Conservation (phyloP, 1,140 invertebrate species). For the Neodiprion virginianus region DNA sequence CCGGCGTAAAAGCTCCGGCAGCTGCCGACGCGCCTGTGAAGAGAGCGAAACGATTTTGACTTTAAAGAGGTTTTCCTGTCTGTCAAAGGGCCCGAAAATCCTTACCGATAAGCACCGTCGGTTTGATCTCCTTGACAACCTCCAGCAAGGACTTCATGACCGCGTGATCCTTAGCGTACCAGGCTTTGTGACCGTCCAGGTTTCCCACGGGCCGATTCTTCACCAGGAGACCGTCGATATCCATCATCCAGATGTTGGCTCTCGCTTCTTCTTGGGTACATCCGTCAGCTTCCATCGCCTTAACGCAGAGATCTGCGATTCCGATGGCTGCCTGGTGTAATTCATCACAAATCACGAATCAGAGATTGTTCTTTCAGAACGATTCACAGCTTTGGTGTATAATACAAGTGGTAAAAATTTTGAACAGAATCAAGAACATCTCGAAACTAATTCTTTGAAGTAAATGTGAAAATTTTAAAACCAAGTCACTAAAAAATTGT, state of each 20-base stretch:
- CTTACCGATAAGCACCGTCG: slow-evolving; percentile 84
- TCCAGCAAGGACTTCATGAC: slow-evolving; percentile 79
- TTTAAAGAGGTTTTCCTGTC: slow-evolving; percentile 17
- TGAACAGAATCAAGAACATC: too few relatives aligned
- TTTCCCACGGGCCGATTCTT: slow-evolving; percentile 76
- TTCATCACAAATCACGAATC: slow-evolving; percentile 16
- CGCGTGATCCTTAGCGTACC: slow-evolving; percentile 84
- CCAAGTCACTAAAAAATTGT: too few relatives aligned
- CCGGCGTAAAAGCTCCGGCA: slow-evolving; percentile 85
- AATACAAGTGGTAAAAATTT: too few relatives aligned
- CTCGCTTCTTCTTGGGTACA: slow-evolving; percentile 76
- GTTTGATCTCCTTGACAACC: slow-evolving; percentile 84
- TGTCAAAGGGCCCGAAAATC: slow-evolving; percentile 22
- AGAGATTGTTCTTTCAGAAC: too few relatives aligned
- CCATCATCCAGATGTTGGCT: slow-evolving; percentile 88
- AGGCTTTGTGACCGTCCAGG: slow-evolving; percentile 77
- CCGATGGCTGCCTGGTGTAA: slow-evolving; percentile 79
- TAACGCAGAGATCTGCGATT: slow-evolving; percentile 85
- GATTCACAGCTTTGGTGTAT: too few relatives aligned
- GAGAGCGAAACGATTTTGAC: slow-evolving; percentile 5
- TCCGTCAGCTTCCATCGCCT: slow-evolving; percentile 87
- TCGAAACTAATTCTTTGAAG: too few relatives aligned
- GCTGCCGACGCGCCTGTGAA: slow-evolving; percentile 85
- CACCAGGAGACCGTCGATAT: slow-evolving; percentile 82
- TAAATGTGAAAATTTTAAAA: too few relatives aligned